Base-by-base conservation (phyloP, 2,797 vertebrate species). In the Darevskia mixta region DNA sequence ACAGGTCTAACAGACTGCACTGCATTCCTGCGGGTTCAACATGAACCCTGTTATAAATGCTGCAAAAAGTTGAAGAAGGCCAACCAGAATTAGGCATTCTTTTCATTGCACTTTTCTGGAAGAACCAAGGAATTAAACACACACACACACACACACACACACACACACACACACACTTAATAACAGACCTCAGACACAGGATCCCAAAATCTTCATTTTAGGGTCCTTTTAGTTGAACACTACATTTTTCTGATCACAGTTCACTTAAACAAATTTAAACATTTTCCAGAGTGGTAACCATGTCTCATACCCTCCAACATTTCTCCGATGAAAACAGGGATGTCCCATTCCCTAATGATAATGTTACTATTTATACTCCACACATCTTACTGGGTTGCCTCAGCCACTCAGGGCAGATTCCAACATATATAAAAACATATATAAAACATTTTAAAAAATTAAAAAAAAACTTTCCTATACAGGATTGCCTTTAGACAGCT, bases 1-100 rank as follows among this genome's bases (percentile, higher is more conserved):
- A 88, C 89, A 78, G 73, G 89, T 86, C 66, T 69, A 85, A 90
- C 86, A 86, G 72, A 88, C 72, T 82, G 25, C 72, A 72, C 86
- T 82, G 72, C 89, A 90, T 90, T 88, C 89, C 86, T 86, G 49
- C 73, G 25, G 11, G 27, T 78, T 81, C 49, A 82, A 27, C 23
- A 41, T 10, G 81, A 25, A 20, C 64, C 78, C 72, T 88, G 72
- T 32, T 82, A 18, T 18, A 76, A 82, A 41, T 55, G 29, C 49
- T 78, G 4, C 45, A 77, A 82, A 35, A 77, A 82, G 27, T 8
- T 64, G 25, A 32, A 61, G 45, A 43, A 55, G 61, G 35, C 13
- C 78, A 32, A 10, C 18, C 8, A 67, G 29, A 76, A 75, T 15
- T 8, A 49, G 18, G 10, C 45, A 45, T 66, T 18, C 27, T 79